Evolutionary conservation across 2,888 invertebrate species (phyloP).

Genomic region (Copidosoma aretas): DNA sequence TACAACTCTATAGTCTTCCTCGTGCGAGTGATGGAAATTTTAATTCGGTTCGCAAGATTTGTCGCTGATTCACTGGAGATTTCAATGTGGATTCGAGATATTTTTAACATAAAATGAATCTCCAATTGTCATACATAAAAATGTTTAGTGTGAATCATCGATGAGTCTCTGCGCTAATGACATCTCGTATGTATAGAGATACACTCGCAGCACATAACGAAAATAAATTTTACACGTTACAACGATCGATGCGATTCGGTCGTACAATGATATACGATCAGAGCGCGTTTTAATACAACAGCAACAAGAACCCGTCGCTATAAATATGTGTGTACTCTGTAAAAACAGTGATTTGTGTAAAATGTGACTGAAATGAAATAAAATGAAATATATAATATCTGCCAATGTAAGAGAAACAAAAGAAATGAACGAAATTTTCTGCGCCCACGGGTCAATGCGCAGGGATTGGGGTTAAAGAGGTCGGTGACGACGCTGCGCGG

Average conservation of each 20-base stretch:
- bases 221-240: background rate
- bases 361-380: background rate
- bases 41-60: slow-evolving; percentile 3
- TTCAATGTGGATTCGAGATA: no score
- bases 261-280: slow-evolving; percentile 5
- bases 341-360: background rate
- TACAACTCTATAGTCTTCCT: no score
- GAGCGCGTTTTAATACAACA: no score
- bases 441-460: slow-evolving; percentile 63
- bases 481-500: slow-evolving; percentile 90
- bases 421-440: slow-evolving; percentile 56
- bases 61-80: background rate
- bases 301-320: background rate
- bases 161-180: no score
- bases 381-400: no score
- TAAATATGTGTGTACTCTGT: background rate
- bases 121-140: no score
- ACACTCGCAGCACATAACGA: no score
- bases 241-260: slow-evolving; percentile 15
- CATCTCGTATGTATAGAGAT: no score
- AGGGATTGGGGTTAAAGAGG: slow-evolving; percentile 83
- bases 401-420: slow-evolving; percentile 20
- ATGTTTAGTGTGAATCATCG: no score
- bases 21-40: slow-evolving; percentile 23
- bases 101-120: no score